Base-by-base conservation (phyloP, 2,113 vertebrate genomes). In the Muntiacus muntjak region DNA sequence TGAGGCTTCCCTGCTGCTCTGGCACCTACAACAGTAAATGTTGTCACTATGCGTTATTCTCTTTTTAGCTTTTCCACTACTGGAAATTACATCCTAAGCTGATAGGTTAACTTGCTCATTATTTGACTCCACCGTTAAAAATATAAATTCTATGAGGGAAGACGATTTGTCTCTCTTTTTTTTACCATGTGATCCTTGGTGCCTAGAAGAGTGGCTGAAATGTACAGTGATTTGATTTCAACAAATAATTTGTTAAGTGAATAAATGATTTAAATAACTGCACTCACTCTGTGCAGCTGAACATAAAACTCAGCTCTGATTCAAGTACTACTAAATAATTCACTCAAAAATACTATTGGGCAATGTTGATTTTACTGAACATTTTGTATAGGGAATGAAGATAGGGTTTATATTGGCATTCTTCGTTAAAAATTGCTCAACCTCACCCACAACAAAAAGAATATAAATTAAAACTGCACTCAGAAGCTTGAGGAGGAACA, bases 321-420 rank as follows among this genome's bases (percentile, higher is more conserved):
- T 96, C 54, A 55, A 94, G 6, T 85, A 85, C 40, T 54, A 62
- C 81, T 94, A 95, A 95, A 30, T 93, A 83, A 79, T 57, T 95
- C 28, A 78, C 50, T 79, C 16, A 86, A 93, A 82, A 91, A 52
- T 84, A 54, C 36, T 50, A 54, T 60, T 84, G 52, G 45, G 17
- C 12, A 62, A 84, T 60, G 50, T 33, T 58, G 43, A 88, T 88
- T 91, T 90, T 81, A 60, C 57, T 79, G 76, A 89, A 94, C n/a
- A 86, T 62, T 91, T 60, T 89, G 45, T 71, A 50, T 74, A 7
- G 30, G 45, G 95, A 91, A 81, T 87, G 8, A 28, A 93, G 52
- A 95, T 57, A 54, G 19, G 12, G n/a, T 92, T 92, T 87, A 71
- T 81, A 84, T 19, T 40, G 11, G 50, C 7, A 62, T 6, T 89